Evolutionary conservation across 2,888 invertebrate species (phyloP), one percentile per base, ranked within the genome.

Genomic region (Pomacea canaliculata): DNA sequence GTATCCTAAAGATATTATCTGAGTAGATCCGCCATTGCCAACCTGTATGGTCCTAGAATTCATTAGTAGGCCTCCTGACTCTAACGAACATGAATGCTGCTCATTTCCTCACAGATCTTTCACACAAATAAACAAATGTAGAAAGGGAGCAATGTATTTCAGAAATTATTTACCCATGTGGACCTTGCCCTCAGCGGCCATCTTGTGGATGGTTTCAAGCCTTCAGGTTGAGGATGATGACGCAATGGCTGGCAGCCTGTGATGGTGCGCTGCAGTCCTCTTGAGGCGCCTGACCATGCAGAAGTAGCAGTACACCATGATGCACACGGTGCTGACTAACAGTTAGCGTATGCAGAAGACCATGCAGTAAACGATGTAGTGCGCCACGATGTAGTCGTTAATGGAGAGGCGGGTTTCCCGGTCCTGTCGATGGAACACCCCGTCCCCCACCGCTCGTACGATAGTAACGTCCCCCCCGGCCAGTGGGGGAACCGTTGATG

Each of bases 401-500:
- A n/a, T n/a, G n/a, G n/a, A n/a, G n/a, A n/a, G n/a, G n/a, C n/a
- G n/a, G n/a, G n/a, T n/a, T n/a, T n/a, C n/a, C n/a, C n/a, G n/a
- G 71, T 68, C 83, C 83, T 82, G 79, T 81, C 77, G 23, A 81
- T 78, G 16, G 76, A 79, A 72, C 83, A 83, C 48, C 82, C 79
- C 8, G 81, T 82, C 13, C 80, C 79, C 66, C 79, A 83, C 8
- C 80, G 79, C 66, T 83, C 83, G 27, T 70, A 74, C 27, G 76
- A n/a, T n/a, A n/a, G n/a, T n/a, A n/a, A n/a, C n/a, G 73, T 79
- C 83, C 81, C 80, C 5, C 83, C 83, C n/a, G 81, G 81, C 9
- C 65, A 83, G 66, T 13, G 83, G 83, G 0, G 72, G 72, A 23
- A 73, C 69, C 3, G 79, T 74, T 74, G 74, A 79, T 78, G 12